A percentile compares a stretch with the other conserved stretches of the same genome.
Conservation (phyloP, 2,113 vertebrate genomes). For the Leptosomus discolor region DNA sequence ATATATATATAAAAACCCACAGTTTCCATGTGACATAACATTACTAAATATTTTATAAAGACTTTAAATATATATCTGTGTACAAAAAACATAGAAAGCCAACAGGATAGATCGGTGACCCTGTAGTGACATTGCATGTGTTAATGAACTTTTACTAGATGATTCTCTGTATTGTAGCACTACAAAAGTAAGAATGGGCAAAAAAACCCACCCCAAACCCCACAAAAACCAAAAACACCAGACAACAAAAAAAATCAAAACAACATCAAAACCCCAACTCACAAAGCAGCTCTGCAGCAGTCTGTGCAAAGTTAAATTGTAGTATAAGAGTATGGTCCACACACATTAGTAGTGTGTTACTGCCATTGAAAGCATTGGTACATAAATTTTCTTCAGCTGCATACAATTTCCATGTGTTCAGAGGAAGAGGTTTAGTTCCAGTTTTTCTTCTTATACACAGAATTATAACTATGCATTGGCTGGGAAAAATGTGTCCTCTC, state of each 20-base stretch:
- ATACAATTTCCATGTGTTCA: background rate
- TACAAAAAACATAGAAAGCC: background rate
- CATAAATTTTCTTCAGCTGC: background rate
- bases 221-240: too few species aligned
- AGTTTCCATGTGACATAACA: background rate
- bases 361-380: background rate
- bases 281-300: background rate
- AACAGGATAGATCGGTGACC: background rate
- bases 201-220: background rate
- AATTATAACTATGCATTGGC: background rate
- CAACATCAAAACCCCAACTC: background rate
- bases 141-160: background rate
- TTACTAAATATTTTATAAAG: background rate
- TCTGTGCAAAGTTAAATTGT: background rate
- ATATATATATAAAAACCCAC: background rate
- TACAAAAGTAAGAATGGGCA: background rate
- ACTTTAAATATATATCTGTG: background rate
- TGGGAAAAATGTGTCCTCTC: background rate
- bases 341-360: background rate
- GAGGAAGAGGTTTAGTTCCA: background rate
- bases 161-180: background rate
- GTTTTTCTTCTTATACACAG: background rate
- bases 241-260: too few species aligned
- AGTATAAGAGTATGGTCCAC: background rate
- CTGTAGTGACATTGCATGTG: background rate